Percentiles rank a stretch among this genome's conserved stretches.
Evolutionary conservation across 2,888 invertebrate species (phyloP).

Genomic region (Adelognathus sp.): DNA sequence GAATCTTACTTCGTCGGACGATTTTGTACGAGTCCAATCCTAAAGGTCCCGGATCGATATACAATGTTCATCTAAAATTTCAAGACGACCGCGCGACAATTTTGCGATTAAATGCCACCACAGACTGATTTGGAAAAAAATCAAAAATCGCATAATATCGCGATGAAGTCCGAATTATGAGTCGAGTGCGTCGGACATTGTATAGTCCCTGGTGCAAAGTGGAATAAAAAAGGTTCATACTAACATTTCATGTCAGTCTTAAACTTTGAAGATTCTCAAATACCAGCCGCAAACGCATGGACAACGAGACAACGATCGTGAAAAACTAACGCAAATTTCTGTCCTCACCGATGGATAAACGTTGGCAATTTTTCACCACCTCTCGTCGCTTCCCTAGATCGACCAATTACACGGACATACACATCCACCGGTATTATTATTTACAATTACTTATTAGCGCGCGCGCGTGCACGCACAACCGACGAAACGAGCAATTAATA

Average conservation of each 20-base stretch:
- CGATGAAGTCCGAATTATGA: no score
- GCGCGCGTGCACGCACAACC: background rate
- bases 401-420: conserved; percentile 20
- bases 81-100: no score
- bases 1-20: no score
- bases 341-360: background rate
- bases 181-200: no score
- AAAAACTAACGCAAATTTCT: conserved; percentile 10
- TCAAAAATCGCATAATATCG: no score
- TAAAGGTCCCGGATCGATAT: no score
- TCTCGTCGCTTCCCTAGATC: background rate
- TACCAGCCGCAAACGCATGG: background rate
- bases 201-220: background rate
- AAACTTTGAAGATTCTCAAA: background rate
- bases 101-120: no score
- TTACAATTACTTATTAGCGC: conserved; percentile 46
- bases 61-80: no score
- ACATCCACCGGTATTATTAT: conserved; percentile 18
- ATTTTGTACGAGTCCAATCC: no score
- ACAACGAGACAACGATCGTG: background rate
- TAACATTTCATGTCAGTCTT: background rate
- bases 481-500: conserved; percentile 25
- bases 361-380: background rate
- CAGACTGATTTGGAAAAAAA: no score
- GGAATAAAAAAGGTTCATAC: background rate